Conservation (phyloP, 2,797 vertebrate genomes). For the Phaenicophaeus curvirostris region DNA sequence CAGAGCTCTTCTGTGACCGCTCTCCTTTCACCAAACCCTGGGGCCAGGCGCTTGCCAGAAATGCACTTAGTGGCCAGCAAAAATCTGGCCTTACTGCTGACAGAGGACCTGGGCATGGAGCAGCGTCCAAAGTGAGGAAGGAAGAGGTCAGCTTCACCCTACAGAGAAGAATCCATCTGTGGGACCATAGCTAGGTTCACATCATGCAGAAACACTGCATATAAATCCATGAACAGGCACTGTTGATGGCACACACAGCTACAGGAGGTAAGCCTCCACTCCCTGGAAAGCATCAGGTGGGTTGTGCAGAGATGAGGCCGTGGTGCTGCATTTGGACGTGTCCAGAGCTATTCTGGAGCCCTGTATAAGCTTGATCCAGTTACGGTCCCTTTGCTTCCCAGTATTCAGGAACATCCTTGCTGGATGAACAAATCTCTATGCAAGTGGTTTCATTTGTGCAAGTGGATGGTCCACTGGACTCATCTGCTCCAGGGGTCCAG, state of each 20-base stretch:
- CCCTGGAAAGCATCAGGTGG: not conserved
- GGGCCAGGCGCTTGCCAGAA: not conserved
- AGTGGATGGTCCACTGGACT: not conserved
- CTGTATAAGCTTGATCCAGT: not conserved
- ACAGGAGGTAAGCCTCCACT: not conserved
- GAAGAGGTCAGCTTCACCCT: not conserved
- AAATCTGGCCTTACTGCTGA: not conserved
- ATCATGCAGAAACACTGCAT: rapidly evolving
- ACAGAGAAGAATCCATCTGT: rapidly evolving
- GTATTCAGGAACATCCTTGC: not conserved
- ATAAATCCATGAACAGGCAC: not conserved
- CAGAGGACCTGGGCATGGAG: not conserved
- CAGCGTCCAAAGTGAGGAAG: rapidly evolving
- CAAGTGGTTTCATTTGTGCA: rapidly evolving
- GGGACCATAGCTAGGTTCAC: not conserved
- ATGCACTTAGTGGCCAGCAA: not conserved
- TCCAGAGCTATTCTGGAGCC: not conserved
- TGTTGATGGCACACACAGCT: rapidly evolving
- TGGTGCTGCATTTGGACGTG: not conserved
- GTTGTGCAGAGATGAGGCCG: rapidly evolving
- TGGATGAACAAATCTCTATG: not conserved
- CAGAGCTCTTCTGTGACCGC: not conserved
- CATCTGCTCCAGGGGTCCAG: rapidly evolving
- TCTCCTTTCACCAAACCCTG: not conserved
- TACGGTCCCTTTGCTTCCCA: not conserved